These are phyloP conservation scores for Hozukius guyotensis DNA, from an alignment of 2,797 vertebrate genomes.

Conservation along the genomic window DNA sequence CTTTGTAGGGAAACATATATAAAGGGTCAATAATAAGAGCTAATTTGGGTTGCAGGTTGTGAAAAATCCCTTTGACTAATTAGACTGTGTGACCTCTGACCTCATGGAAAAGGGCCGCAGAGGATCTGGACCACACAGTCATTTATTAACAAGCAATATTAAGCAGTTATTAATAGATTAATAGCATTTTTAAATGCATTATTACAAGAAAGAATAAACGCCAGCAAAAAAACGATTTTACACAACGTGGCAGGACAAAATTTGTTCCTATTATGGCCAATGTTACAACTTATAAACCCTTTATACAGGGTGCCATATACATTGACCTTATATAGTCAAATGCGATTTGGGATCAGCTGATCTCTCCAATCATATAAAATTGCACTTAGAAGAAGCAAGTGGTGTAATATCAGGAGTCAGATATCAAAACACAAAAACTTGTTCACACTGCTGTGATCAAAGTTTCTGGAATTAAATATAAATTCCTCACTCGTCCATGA, in stretches of 20 bases:
- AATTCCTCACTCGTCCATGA: neutral
- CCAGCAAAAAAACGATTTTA: neutral
- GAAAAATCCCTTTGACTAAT: conserved; percentile 2
- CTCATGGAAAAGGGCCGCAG: neutral
- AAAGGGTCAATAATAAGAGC: neutral
- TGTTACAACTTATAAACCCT: neutral
- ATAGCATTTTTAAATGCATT: neutral
- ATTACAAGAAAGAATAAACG: neutral
- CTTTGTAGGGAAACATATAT: neutral
- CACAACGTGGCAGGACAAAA: neutral
- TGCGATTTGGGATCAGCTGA: neutral
- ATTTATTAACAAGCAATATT: neutral
- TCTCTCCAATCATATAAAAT: neutral
- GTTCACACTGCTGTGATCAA: neutral
- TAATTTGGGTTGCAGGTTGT: neutral
- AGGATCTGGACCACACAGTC: neutral
- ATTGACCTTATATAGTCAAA: neutral
- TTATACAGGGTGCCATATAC: neutral
- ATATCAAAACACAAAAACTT: neutral
- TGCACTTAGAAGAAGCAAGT: neutral
- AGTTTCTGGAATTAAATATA: neutral
- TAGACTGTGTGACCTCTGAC: neutral
- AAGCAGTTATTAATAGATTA: neutral
- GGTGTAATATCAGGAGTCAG: neutral
- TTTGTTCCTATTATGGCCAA: neutral